phyloP scores from a whole-genome alignment of 1,140 invertebrate species.

The Oryctes rhinoceros region DNA sequence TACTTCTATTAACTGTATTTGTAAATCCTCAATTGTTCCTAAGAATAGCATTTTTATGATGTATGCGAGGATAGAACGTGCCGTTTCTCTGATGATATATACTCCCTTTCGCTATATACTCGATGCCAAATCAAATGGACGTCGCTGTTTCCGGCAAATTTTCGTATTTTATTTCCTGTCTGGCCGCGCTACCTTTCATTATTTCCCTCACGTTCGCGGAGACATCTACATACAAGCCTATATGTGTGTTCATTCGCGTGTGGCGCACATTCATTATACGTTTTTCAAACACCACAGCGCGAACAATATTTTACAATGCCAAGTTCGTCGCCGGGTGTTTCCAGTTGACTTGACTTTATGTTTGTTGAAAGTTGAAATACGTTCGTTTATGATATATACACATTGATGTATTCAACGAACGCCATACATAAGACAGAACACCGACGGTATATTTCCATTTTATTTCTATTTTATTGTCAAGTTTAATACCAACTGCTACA shows the following conservation, averaged over 20 bases:
- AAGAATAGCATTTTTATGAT: too few species aligned
- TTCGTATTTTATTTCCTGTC: constrained; percentile 14
- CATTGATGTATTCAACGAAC: too few species aligned
- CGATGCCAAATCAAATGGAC: not conserved
- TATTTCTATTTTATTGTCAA: too few species aligned
- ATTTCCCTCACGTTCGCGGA: not conserved
- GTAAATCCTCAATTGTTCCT: too few species aligned
- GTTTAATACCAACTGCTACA: too few species aligned
- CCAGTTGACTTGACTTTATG: not conserved
- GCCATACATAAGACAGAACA: too few species aligned
- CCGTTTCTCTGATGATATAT: too few species aligned
- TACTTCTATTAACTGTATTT: too few species aligned
- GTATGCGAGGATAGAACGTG: too few species aligned
- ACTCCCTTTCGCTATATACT: too few species aligned
- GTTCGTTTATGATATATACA: too few species aligned
- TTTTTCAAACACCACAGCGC: not conserved
- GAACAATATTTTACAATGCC: not conserved
- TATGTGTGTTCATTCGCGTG: constrained; percentile 12
- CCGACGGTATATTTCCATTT: too few species aligned
- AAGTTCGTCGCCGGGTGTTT: not conserved
- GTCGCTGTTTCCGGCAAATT: constrained; percentile 4
- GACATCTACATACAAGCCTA: not conserved
- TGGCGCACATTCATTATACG: constrained; percentile 3
- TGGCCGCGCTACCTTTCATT: not conserved
- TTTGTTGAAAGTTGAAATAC: not conserved